A percentile compares a stretch with the other conserved stretches of the same genome.
These are phyloP conservation scores for Unio pictorum DNA, from an alignment of 2,888 invertebrate genomes.

Conservation along the genomic window DNA sequence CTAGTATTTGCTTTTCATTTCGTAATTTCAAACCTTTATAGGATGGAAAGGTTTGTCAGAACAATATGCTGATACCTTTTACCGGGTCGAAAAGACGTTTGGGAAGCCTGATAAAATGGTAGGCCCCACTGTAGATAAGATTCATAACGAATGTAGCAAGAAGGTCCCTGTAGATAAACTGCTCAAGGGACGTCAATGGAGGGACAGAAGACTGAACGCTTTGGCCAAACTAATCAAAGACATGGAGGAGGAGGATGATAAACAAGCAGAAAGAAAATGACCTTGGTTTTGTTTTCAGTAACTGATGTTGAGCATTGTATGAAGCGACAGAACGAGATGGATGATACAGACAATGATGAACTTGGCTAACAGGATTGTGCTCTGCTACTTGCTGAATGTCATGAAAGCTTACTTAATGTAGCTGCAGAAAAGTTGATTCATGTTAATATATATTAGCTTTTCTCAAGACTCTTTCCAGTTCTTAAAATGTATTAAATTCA, in stretches of 20 bases:
- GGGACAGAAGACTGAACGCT: constrained; percentile 61
- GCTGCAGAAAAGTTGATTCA: too few species aligned
- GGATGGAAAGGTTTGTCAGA: constrained; percentile 60
- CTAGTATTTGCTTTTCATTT: too few species aligned
- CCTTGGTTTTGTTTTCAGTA: not conserved
- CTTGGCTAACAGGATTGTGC: too few species aligned
- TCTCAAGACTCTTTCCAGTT: too few species aligned
- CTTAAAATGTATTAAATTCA: too few species aligned
- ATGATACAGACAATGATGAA: too few species aligned
- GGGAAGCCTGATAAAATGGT: constrained; percentile 46
- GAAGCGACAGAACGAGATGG: too few species aligned
- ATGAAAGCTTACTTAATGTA: too few species aligned
- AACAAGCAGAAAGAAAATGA: constrained; percentile 1
- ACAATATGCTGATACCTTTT: constrained; percentile 58
- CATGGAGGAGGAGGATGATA: constrained; percentile 18
- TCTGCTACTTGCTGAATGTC: too few species aligned
- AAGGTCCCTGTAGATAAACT: constrained; percentile 57
- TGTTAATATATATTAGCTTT: too few species aligned
- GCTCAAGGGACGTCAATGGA: constrained; percentile 57
- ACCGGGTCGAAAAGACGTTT: constrained; percentile 45
- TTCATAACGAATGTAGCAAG: constrained; percentile 42
- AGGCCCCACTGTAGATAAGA: constrained; percentile 39
- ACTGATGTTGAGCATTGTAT: too few species aligned
- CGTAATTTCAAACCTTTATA: constrained; percentile 10
- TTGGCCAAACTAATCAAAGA: constrained; percentile 64